These are phyloP conservation scores for Platysteira castanea DNA, from an alignment of 2,113 vertebrate species.

Conservation along the genomic window DNA sequence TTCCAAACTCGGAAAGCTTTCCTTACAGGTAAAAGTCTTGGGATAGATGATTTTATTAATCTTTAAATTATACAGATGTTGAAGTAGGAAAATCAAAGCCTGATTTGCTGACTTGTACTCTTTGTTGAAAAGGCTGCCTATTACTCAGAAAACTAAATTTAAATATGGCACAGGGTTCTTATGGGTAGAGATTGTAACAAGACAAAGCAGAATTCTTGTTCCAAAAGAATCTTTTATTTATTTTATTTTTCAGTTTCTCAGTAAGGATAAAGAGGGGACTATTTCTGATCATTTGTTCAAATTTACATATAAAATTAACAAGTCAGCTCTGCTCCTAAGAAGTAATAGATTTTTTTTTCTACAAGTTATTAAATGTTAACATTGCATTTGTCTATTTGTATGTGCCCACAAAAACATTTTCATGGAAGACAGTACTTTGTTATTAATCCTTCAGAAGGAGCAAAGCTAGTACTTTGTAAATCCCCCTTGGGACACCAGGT, in stretches of 20 bases:
- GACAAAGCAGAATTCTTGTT: background rate
- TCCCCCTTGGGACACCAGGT: background rate
- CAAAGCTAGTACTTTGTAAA: background rate
- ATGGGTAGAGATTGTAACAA: background rate
- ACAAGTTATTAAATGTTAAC: slow-evolving; percentile 2
- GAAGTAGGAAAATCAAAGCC: background rate
- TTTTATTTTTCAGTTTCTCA: background rate
- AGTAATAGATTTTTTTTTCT: background rate
- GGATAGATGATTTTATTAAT: background rate
- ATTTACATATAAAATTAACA: background rate
- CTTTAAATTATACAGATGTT: background rate
- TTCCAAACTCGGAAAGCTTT: background rate
- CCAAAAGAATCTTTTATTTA: background rate
- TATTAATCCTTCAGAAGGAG: slow-evolving; percentile 4
- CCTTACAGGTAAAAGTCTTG: background rate
- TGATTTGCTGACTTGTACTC: background rate
- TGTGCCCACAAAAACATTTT: background rate
- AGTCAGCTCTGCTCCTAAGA: background rate
- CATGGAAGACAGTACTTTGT: background rate
- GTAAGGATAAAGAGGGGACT: background rate
- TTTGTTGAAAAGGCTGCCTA: background rate
- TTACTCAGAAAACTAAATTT: background rate
- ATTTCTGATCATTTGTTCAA: background rate
- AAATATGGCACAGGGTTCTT: background rate
- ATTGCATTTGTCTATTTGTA: background rate